Percentiles rank a stretch among this genome's conserved stretches.
Evolutionary conservation across 2,113 vertebrate genomes (phyloP).

Genomic region (Corydoras maculifer): DNA sequence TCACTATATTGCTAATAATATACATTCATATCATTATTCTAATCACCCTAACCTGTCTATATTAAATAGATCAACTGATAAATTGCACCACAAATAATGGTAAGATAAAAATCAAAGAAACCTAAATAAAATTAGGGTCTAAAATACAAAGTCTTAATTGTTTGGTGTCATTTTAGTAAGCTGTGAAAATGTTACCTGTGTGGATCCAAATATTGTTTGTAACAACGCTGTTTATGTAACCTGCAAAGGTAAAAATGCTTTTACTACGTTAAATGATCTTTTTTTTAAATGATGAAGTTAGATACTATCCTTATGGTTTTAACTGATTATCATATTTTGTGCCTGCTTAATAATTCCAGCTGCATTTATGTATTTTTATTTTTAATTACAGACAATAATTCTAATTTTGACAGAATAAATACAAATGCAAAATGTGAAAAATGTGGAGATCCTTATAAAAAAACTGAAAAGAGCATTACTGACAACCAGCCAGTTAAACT

Average conservation of each 20-base stretch:
- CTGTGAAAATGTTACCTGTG: not conserved
- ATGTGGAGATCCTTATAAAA: slow-evolving; percentile 34
- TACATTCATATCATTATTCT: no score
- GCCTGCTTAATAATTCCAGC: no score
- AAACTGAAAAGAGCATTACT: accelerated
- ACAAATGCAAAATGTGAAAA: accelerated
- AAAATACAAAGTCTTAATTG: no score
- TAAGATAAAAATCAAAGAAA: not conserved
- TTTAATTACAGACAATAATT: not conserved
- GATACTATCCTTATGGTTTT: no score
- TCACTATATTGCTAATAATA: no score
- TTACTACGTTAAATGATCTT: not conserved
- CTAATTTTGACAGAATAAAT: slow-evolving; percentile 12
- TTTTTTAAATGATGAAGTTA: not conserved
- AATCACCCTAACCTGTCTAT: not conserved
- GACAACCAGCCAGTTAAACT: no score
- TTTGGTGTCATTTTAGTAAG: not conserved
- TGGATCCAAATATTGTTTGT: accelerated
- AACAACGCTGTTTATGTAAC: accelerated
- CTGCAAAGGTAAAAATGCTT: slow-evolving; percentile 22
- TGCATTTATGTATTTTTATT: not conserved
- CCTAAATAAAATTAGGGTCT: no score
- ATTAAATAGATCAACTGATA: not conserved
- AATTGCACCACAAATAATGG: not conserved
- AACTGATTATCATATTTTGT: no score